phyloP scores from a whole-genome alignment of 2,888 invertebrate genomes.

The Tholera decimalis region DNA sequence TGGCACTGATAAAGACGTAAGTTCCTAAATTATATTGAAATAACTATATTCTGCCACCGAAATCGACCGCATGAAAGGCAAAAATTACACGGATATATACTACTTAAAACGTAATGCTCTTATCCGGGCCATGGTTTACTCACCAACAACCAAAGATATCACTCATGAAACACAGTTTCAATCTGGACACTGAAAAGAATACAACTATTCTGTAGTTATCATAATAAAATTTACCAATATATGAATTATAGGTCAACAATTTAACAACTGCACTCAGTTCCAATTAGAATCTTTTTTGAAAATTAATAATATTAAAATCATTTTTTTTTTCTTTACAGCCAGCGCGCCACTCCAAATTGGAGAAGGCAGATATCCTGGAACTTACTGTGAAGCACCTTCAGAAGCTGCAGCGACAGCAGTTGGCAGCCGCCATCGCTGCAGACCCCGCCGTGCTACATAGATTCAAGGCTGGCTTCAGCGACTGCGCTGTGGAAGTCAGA shows the following conservation, averaged over 20 bases:
- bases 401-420: slow-evolving; percentile 96
- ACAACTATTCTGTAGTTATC: neutral
- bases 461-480: slow-evolving; percentile 97
- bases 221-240: neutral
- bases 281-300: slow-evolving; percentile 56
- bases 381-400: slow-evolving; percentile 98
- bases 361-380: slow-evolving; percentile 98
- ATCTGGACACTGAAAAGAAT: too few relatives aligned
- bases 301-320: neutral
- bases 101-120: too few relatives aligned
- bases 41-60: neutral
- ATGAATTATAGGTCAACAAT: neutral
- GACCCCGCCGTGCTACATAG: slow-evolving; percentile 96
- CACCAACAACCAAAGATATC: too few relatives aligned
- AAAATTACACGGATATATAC: neutral
- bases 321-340: slow-evolving; percentile 92
- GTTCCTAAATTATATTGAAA: slow-evolving; percentile 77
- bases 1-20: slow-evolving; percentile 97
- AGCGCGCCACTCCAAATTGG: slow-evolving; percentile 97
- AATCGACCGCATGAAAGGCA: neutral
- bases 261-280: neutral
- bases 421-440: slow-evolving; percentile 95
- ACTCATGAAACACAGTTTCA: too few relatives aligned
- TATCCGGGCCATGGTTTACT: too few relatives aligned
- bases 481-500: slow-evolving; percentile 96